These are phyloP conservation scores for Mustela nigripes DNA, from an alignment of 2,113 vertebrate species.

Conservation along the genomic window DNA sequence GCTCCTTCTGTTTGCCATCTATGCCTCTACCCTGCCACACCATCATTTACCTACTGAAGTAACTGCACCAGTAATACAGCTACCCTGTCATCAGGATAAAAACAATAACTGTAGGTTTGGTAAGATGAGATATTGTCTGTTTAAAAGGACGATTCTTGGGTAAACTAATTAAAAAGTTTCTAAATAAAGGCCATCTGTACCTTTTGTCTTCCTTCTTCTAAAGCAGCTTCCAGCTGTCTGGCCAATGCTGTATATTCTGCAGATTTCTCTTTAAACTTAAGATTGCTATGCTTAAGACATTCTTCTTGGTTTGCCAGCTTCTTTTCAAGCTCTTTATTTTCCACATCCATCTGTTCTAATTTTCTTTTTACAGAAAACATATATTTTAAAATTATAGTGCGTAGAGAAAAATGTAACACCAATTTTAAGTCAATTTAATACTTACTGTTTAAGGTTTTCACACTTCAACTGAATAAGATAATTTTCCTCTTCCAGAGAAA, in stretches of 20 bases:
- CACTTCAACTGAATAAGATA: constrained; percentile 88
- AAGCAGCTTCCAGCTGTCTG: constrained; percentile 90
- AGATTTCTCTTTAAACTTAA: constrained; percentile 90
- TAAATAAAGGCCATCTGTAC: constrained; percentile 84
- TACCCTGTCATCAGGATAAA: constrained; percentile 67
- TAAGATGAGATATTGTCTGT: constrained; percentile 48
- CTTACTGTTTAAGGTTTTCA: constrained; percentile 90
- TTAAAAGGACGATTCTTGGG: constrained; percentile 46
- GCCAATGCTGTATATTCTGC: constrained; percentile 87
- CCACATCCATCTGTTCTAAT: constrained; percentile 88
- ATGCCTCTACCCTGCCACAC: background rate
- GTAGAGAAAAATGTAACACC: constrained; percentile 28
- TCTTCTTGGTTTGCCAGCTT: constrained; percentile 90
- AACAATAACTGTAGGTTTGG: constrained; percentile 58
- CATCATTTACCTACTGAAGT: constrained; percentile 1
- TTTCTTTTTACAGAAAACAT: constrained; percentile 86
- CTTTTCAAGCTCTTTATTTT: constrained; percentile 91
- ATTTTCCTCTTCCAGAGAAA: constrained; percentile 89
- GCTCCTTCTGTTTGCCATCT: background rate
- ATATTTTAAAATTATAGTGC: constrained; percentile 21
- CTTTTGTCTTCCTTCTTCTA: constrained; percentile 91
- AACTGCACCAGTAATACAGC: background rate
- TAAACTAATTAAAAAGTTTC: constrained; percentile 68
- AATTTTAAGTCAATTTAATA: constrained; percentile 55
- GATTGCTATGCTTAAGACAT: constrained; percentile 86